phyloP scores from a whole-genome alignment of 2,113 vertebrate species.

The Corydoras sp. region DNA sequence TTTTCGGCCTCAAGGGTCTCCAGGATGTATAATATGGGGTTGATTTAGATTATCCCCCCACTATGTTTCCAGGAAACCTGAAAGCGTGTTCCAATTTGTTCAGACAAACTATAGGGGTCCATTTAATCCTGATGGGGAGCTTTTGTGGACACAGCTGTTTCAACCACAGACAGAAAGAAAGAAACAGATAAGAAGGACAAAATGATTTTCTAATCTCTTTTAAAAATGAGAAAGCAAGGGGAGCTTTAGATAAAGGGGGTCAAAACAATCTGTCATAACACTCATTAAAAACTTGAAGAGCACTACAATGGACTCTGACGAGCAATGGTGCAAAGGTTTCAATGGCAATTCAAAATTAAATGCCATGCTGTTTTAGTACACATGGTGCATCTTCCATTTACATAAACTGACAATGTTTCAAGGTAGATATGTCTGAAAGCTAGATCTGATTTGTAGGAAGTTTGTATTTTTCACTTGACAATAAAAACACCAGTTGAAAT shows the following conservation, averaged over 20 bases:
- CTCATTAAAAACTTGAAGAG: conserved; percentile 11
- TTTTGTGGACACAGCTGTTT: conserved; percentile 21
- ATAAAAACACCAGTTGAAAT: background rate
- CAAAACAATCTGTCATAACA: conserved; percentile 14
- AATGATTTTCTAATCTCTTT: conserved; percentile 20
- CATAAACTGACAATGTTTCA: conserved; percentile 10
- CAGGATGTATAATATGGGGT: conserved; percentile 51
- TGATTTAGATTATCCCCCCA: conserved; percentile 46
- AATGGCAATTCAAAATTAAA: background rate
- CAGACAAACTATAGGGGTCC: conserved; percentile 39
- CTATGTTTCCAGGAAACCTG: conserved; percentile 37
- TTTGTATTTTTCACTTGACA: background rate
- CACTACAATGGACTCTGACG: conserved; percentile 7
- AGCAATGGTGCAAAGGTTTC: background rate
- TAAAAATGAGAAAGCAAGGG: conserved; percentile 13
- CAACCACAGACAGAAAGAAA: conserved; percentile 2
- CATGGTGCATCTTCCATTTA: conserved; percentile 2
- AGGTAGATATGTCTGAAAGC: background rate
- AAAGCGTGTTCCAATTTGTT: conserved; percentile 52
- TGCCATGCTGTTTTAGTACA: background rate
- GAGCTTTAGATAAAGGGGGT: conserved; percentile 16
- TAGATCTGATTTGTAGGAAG: too few species aligned
- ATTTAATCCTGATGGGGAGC: conserved; percentile 33
- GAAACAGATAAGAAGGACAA: conserved; percentile 19
- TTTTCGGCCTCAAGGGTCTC: conserved; percentile 32